These are phyloP conservation scores for Orthosia cruda DNA, from an alignment of 2,888 invertebrate genomes.

Conservation along the genomic window DNA sequence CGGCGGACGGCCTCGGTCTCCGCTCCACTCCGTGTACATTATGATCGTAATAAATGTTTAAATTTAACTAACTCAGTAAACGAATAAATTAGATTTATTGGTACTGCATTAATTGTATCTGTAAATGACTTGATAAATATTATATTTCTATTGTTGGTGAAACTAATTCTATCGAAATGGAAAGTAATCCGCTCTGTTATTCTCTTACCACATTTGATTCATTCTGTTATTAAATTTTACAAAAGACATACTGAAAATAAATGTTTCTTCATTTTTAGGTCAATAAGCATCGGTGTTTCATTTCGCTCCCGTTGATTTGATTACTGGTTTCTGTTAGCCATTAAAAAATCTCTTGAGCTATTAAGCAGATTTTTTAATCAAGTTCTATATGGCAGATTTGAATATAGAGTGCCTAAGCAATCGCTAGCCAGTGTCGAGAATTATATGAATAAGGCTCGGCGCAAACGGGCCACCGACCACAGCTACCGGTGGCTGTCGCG, in stretches of 20 bases:
- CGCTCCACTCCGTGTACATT: slow-evolving; percentile 81
- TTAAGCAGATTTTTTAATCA: no score
- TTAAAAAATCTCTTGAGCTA: background rate
- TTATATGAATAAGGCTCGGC: no score
- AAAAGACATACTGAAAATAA: slow-evolving; percentile 94
- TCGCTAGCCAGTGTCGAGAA: no score
- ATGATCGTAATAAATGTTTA: slow-evolving; percentile 87
- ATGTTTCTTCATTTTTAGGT: slow-evolving; percentile 95
- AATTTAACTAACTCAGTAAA: slow-evolving; percentile 89
- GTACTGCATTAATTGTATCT: slow-evolving; percentile 90
- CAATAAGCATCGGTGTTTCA: slow-evolving; percentile 92
- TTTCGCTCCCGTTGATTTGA: slow-evolving; percentile 74
- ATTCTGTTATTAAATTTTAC: slow-evolving; percentile 92
- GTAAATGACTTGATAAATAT: slow-evolving; percentile 91
- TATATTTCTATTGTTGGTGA: slow-evolving; percentile 91
- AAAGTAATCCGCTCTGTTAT: slow-evolving; percentile 90
- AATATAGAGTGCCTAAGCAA: no score
- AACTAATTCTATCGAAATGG: slow-evolving; percentile 88
- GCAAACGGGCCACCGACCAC: no score
- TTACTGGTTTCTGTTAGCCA: slow-evolving; percentile 36
- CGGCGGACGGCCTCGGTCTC: slow-evolving; percentile 69
- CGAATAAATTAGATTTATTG: slow-evolving; percentile 91
- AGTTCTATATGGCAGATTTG: no score
- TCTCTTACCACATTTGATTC: slow-evolving; percentile 89
- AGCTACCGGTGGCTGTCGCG: no score